Percentiles rank a stretch among this genome's conserved stretches.
These are phyloP conservation scores for Betta splendens DNA, from an alignment of 2,797 vertebrate species.

Conservation along the genomic window DNA sequence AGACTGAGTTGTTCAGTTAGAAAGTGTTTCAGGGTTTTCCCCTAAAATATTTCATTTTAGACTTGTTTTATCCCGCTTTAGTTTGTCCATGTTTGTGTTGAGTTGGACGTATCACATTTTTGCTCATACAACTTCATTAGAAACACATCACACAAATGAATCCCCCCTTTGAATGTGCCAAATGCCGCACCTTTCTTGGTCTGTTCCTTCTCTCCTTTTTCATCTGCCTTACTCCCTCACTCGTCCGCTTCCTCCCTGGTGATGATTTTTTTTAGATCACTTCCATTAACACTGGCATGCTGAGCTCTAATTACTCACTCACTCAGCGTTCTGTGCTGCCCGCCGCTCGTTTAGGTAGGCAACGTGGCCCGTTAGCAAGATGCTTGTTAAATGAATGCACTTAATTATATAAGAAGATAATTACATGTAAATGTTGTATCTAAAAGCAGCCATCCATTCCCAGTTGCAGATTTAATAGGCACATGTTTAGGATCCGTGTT, in stretches of 20 bases:
- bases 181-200: conserved; percentile 40
- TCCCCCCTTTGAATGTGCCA: conserved; percentile 35
- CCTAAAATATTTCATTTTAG: conserved; percentile 6
- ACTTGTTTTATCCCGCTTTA: too few species aligned
- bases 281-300: conserved; percentile 83
- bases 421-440: conserved; percentile 90
- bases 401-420: conserved; percentile 95
- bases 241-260: conserved; percentile 26
- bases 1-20: neutral
- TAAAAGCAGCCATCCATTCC: conserved; percentile 84
- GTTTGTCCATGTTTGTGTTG: conserved; percentile 19
- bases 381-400: conserved; percentile 89
- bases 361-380: conserved; percentile 82
- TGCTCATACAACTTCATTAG: conserved; percentile 37
- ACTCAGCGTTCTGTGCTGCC: conserved; percentile 74
- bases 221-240: conserved; percentile 23
- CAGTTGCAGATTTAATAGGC: conserved; percentile 80
- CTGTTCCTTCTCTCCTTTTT: conserved; percentile 29
- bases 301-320: conserved; percentile 86
- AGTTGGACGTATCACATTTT: conserved; percentile 41
- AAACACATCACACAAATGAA: conserved; percentile 57
- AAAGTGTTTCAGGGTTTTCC: neutral
- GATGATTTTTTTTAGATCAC: conserved; percentile 75
- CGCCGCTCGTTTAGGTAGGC: conserved; percentile 81
- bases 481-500: conserved; percentile 79